phyloP scores from a whole-genome alignment of 2,888 invertebrate species.

The Drosophila cognata region DNA sequence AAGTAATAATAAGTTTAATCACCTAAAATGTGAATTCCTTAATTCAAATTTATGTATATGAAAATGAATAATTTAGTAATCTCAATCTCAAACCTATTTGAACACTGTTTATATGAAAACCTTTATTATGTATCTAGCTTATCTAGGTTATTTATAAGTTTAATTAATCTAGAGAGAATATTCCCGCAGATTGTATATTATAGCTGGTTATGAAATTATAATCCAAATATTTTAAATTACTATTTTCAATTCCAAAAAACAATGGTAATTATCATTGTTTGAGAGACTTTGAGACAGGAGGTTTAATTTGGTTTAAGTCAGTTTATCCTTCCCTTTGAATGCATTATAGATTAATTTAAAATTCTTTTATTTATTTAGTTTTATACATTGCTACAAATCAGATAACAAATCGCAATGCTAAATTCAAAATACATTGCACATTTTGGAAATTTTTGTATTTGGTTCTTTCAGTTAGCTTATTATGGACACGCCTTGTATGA shows the following conservation, averaged over 20 bases:
- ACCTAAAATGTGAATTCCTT: background rate
- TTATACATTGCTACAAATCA: background rate
- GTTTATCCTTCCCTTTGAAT: background rate
- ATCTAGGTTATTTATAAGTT: background rate
- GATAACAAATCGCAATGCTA: background rate
- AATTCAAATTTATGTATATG: background rate
- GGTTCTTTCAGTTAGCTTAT: conserved; percentile 53
- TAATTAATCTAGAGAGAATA: background rate
- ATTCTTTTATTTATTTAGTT: background rate
- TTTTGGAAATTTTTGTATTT: background rate
- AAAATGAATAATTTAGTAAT: background rate
- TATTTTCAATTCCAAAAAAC: background rate
- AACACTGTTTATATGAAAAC: background rate
- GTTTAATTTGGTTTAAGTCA: background rate
- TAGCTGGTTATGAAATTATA: background rate
- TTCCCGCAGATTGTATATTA: background rate
- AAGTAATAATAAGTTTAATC: background rate
- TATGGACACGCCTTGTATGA: conserved; percentile 91
- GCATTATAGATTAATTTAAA: background rate
- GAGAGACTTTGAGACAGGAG: background rate
- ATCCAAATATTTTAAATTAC: too few species aligned
- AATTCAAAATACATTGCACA: background rate
- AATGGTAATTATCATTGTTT: background rate
- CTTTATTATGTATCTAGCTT: background rate
- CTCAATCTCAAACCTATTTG: too few species aligned